Evolutionary conservation across 2,888 invertebrate species (phyloP).

Genomic region (Tuberolachnus salignus): DNA sequence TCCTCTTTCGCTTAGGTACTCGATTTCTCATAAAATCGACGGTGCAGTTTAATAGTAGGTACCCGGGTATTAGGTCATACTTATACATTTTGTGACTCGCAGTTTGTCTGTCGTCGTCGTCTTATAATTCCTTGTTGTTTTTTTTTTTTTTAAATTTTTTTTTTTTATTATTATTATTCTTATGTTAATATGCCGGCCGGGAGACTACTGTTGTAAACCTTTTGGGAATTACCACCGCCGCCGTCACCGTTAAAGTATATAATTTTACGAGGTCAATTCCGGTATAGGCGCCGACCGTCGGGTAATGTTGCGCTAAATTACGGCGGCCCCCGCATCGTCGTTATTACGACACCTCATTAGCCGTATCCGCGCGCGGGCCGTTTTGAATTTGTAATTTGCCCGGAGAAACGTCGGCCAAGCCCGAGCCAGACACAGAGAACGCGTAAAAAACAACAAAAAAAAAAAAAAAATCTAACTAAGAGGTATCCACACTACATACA

Average conservation of each 20-base stretch:
- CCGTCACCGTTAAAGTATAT: not conserved
- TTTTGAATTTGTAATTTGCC: conserved; percentile 19
- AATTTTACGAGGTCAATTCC: not conserved
- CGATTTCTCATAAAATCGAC: no score
- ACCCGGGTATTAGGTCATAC: no score
- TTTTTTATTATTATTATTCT: no score
- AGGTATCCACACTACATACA: no score
- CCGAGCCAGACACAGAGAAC: not conserved
- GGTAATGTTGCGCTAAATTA: conserved; percentile 27
- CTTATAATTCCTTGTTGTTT: no score
- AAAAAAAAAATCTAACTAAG: not conserved
- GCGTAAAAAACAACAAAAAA: not conserved
- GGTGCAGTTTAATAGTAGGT: not conserved
- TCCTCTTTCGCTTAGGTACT: no score
- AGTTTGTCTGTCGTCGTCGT: not conserved
- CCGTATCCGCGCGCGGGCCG: not conserved
- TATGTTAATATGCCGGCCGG: no score
- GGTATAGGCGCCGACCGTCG: not conserved
- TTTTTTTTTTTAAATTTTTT: no score
- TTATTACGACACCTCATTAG: conserved; percentile 28
- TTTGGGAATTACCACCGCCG: not conserved
- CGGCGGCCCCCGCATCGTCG: not conserved
- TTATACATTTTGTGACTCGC: not conserved
- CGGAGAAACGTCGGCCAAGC: not conserved
- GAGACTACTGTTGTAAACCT: not conserved